Evolutionary conservation across 1,140 invertebrate species (phyloP).

Genomic region (Pectinophora gossypiella): DNA sequence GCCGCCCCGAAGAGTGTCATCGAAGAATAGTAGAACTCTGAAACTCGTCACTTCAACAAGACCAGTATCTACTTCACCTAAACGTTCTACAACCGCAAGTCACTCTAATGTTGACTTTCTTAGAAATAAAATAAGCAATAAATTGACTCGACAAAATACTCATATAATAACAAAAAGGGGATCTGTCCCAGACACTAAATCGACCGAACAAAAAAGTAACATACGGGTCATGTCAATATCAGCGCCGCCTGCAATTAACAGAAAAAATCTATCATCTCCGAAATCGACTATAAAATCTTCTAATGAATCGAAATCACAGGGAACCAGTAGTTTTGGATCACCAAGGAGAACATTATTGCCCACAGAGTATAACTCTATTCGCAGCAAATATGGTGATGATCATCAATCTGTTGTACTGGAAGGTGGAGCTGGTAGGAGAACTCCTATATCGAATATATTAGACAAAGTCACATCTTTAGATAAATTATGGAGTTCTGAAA

Average conservation of each 20-base stretch:
- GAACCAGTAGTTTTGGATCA: constrained; percentile 68
- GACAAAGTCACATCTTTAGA: constrained; percentile 70
- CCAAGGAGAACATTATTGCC: constrained; percentile 63
- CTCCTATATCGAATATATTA: constrained; percentile 68
- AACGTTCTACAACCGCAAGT: constrained; percentile 21
- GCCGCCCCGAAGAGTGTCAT: constrained; percentile 84
- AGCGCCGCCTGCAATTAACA: constrained; percentile 49
- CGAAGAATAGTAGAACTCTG: constrained; percentile 82
- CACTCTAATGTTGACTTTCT: constrained; percentile 75
- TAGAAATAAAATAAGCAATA: constrained; percentile 77
- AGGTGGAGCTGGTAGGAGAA: constrained; percentile 68
- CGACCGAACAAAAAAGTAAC: constrained; percentile 37
- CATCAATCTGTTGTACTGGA: constrained; percentile 53
- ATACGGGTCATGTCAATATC: constrained; percentile 59
- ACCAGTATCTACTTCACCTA: constrained; percentile 33
- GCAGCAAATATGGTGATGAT: constrained; percentile 33
- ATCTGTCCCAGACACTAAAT: constrained; percentile 15
- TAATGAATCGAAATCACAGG: constrained; percentile 24
- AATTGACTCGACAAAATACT: constrained; percentile 70
- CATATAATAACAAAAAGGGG: constrained; percentile 62
- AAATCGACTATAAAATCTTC: constrained; percentile 31
- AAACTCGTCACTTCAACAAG: constrained; percentile 78
- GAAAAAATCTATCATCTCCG: constrained; percentile 26
- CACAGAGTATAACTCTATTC: constrained; percentile 52
- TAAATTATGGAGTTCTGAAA: constrained; percentile 67